These are phyloP conservation scores for Phengaris arion DNA, from an alignment of 2,888 invertebrate genomes.

Conservation along the genomic window DNA sequence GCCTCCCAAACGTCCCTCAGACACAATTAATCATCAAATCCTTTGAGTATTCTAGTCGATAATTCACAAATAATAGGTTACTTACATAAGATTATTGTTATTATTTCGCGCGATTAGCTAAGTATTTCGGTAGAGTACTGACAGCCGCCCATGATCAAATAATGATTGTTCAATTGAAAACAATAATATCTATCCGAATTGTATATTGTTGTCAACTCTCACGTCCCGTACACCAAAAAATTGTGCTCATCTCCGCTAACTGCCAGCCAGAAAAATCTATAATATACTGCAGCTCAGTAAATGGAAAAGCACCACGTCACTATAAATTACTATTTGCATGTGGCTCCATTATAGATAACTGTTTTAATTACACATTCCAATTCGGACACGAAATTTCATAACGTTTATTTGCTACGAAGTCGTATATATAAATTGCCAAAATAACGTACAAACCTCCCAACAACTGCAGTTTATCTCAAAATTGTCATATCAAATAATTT, in stretches of 20 bases:
- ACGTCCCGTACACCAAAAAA: too few species aligned
- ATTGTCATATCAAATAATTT: slow-evolving; percentile 3
- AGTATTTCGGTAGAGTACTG: too few species aligned
- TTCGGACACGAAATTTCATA: slow-evolving; percentile 26
- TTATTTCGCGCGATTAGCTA: too few species aligned
- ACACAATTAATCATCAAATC: slow-evolving; percentile 21
- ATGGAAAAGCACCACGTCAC: background rate
- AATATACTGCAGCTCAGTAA: background rate
- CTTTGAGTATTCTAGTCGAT: background rate
- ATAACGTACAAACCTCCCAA: slow-evolving; percentile 12
- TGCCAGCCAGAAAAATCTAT: background rate
- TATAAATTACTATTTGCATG: background rate
- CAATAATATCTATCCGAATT: too few species aligned
- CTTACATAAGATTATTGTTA: too few species aligned
- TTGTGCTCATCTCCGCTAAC: too few species aligned
- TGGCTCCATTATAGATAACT: background rate
- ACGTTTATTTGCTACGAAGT: slow-evolving; percentile 16
- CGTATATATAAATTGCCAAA: background rate
- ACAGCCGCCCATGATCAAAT: too few species aligned
- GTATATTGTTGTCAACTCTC: too few species aligned
- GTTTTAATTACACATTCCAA: slow-evolving; percentile 34
- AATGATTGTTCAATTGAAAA: too few species aligned
- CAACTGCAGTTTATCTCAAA: background rate
- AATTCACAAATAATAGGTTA: background rate
- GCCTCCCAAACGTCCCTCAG: background rate